Percentiles rank a stretch among this genome's conserved stretches.
phyloP scores from a whole-genome alignment of 2,888 invertebrate genomes.

The Venusia cambrica region DNA sequence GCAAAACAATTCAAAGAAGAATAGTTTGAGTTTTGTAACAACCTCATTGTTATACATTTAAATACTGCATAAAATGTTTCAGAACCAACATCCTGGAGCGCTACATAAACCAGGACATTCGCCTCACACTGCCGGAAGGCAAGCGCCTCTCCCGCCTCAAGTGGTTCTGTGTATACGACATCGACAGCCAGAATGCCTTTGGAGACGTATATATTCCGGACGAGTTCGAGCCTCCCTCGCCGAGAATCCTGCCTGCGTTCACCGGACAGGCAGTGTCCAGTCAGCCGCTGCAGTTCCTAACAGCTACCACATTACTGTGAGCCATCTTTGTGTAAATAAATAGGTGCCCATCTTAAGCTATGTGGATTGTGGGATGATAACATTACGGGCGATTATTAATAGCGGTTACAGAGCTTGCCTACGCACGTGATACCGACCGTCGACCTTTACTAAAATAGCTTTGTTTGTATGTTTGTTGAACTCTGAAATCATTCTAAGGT shows the following conservation, averaged over 20 bases:
- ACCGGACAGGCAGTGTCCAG: constrained; percentile 82
- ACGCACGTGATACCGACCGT: no score
- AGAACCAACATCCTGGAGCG: constrained; percentile 91
- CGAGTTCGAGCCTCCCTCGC: constrained; percentile 92
- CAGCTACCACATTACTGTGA: constrained; percentile 87
- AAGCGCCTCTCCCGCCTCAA: constrained; percentile 93
- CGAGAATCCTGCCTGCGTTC: constrained; percentile 76
- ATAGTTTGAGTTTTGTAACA: no score
- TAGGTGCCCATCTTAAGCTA: no score
- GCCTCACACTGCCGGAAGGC: constrained; percentile 89
- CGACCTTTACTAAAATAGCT: no score
- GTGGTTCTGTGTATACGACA: constrained; percentile 95
- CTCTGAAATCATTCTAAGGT: no score
- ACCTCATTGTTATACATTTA: no score
- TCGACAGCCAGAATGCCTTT: constrained; percentile 92
- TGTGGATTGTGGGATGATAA: no score
- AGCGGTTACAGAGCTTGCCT: no score
- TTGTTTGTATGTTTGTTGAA: no score
- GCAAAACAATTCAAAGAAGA: no score
- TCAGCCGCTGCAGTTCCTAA: constrained; percentile 86
- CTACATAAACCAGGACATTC: constrained; percentile 93
- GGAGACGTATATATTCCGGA: constrained; percentile 95
- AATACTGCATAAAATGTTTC: not conserved
- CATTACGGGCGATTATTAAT: no score
- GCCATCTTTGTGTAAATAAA: no score